Percentiles rank a stretch among this genome's conserved stretches.
phyloP scores from a whole-genome alignment of 1,140 invertebrate genomes.

The Melitaea cinxia region DNA sequence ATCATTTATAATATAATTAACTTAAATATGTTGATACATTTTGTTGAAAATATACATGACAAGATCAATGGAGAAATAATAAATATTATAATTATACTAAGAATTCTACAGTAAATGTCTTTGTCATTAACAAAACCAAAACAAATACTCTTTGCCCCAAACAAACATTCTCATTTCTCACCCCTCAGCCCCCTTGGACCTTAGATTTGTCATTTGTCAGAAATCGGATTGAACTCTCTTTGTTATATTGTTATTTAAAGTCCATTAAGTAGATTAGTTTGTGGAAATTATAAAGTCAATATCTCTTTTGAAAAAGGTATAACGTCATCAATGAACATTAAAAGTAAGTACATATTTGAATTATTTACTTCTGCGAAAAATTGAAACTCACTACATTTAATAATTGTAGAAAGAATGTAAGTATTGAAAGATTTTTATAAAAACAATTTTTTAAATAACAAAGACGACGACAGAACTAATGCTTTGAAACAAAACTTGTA shows the following conservation, averaged over 20 bases:
- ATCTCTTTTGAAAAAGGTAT: background rate
- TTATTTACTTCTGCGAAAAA: background rate
- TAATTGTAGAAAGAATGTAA: background rate
- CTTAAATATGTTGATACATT: too few relatives aligned
- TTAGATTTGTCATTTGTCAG: conserved; percentile 19
- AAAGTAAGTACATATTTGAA: background rate
- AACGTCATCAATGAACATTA: background rate
- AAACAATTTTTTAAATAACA: background rate
- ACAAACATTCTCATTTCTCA: too few relatives aligned
- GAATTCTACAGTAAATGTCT: background rate
- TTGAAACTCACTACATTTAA: background rate
- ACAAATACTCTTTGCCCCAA: too few relatives aligned
- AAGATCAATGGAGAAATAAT: too few relatives aligned
- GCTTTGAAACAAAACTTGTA: too few relatives aligned
- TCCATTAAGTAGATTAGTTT: background rate
- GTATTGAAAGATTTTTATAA: too few relatives aligned
- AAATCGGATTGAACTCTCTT: conserved; percentile 12
- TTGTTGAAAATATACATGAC: too few relatives aligned
- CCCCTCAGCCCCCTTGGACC: background rate
- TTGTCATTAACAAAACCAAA: conserved; percentile 8
- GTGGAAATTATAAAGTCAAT: background rate
- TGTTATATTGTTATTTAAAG: conserved; percentile 19
- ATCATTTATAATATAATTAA: too few relatives aligned
- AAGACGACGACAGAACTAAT: too few relatives aligned
- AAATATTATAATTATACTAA: background rate